These are phyloP conservation scores for Galago senegalensis DNA, from an alignment of 2,797 vertebrate species.

Conservation along the genomic window DNA sequence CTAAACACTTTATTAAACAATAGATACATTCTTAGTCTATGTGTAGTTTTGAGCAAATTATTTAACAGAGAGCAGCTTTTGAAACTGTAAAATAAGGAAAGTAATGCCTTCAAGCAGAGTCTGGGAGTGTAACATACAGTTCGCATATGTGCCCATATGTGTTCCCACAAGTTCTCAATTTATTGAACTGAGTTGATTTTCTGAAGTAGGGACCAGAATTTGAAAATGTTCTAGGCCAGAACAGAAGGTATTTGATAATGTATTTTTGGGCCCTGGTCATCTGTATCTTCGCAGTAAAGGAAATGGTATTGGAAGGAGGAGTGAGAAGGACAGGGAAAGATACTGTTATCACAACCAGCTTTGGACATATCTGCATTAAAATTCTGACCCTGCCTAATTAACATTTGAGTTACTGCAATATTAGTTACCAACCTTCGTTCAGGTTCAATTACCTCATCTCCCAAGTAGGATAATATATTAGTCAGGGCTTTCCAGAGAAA, in stretches of 20 bases:
- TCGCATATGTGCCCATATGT: too few species aligned
- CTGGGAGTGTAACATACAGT: background rate
- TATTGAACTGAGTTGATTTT: background rate
- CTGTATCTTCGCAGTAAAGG: background rate
- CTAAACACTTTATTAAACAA: background rate
- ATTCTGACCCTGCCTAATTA: background rate
- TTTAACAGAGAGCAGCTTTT: background rate
- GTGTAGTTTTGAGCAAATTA: background rate
- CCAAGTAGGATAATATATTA: background rate
- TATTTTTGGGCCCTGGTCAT: background rate
- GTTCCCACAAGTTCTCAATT: background rate
- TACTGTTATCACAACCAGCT: background rate
- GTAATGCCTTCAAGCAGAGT: background rate
- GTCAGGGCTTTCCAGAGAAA: background rate
- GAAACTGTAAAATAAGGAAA: background rate
- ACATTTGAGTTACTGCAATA: background rate
- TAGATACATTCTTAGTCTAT: background rate
- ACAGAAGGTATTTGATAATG: background rate
- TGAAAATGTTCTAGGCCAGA: background rate
- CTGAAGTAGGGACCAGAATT: background rate
- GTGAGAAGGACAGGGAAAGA: background rate
- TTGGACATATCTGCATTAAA: background rate
- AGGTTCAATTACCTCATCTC: background rate
- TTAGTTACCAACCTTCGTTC: background rate
- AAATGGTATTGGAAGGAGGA: background rate